phyloP scores from a whole-genome alignment of 2,888 invertebrate species.

The Fabriciana adippe region DNA sequence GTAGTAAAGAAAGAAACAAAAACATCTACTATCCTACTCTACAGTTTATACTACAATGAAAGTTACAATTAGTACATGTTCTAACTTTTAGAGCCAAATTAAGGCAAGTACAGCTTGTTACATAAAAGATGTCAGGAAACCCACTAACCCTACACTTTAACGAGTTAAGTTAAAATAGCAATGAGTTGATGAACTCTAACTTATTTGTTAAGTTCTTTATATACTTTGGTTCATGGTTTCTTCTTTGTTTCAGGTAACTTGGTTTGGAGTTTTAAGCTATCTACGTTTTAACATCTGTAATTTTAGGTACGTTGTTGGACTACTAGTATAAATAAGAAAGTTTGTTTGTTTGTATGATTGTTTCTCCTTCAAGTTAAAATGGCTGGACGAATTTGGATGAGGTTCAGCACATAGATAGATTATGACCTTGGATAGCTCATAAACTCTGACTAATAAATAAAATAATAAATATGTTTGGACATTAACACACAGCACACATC shows the following conservation, averaged over 20 bases:
- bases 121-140: conserved; percentile 7
- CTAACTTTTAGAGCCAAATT: neutral
- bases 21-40: neutral
- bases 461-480: too few species aligned
- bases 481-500: too few species aligned
- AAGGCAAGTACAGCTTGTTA: conserved; percentile 3
- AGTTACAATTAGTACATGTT: neutral
- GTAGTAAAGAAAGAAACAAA: too few species aligned
- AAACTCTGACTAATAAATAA: too few species aligned
- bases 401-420: too few species aligned
- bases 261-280: neutral
- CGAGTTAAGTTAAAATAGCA: conserved; percentile 7
- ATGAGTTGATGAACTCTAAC: conserved; percentile 13
- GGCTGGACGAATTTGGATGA: too few species aligned
- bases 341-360: too few species aligned
- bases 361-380: too few species aligned
- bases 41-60: neutral
- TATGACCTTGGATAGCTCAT: too few species aligned
- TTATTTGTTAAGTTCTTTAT: conserved; percentile 16
- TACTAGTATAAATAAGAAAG: too few species aligned
- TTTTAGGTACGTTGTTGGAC: too few species aligned
- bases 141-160: conserved; percentile 8
- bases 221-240: neutral
- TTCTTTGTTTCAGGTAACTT: conserved; percentile 26
- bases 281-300: too few species aligned